These are phyloP conservation scores for Chloroceryle amazona DNA, from an alignment of 2,797 vertebrate genomes.

Conservation along the genomic window DNA sequence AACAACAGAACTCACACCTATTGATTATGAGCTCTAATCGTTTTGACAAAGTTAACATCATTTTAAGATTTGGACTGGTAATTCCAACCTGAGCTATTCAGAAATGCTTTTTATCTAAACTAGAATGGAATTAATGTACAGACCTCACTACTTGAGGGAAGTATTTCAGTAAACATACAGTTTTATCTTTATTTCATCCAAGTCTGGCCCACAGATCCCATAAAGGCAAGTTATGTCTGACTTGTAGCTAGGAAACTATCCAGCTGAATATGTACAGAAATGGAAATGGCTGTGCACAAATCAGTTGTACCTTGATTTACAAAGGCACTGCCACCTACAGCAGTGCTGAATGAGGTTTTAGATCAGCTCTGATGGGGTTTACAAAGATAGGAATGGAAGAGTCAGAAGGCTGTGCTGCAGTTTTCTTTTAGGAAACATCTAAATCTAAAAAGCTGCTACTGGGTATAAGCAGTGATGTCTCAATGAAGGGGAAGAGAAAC, in stretches of 20 bases:
- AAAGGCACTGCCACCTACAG: background rate
- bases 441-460: background rate
- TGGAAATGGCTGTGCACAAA: background rate
- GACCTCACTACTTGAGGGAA: background rate
- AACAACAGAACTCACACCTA: background rate
- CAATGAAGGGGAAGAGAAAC: background rate
- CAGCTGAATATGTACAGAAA: background rate
- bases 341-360: background rate
- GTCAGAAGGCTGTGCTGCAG: background rate
- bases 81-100: background rate
- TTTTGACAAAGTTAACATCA: background rate
- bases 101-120: background rate
- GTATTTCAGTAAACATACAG: background rate
- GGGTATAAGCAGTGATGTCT: background rate
- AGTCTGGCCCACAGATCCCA: background rate
- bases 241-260: background rate
- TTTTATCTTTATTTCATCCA: background rate
- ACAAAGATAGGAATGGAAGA: background rate
- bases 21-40: background rate
- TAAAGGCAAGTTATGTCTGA: background rate
- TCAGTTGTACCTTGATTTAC: background rate
- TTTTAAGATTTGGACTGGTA: background rate
- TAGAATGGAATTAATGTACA: background rate
- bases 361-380: background rate
- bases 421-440: background rate